These are phyloP conservation scores for Numenius phaeopus DNA, from an alignment of 2,797 vertebrate genomes.

Conservation along the genomic window DNA sequence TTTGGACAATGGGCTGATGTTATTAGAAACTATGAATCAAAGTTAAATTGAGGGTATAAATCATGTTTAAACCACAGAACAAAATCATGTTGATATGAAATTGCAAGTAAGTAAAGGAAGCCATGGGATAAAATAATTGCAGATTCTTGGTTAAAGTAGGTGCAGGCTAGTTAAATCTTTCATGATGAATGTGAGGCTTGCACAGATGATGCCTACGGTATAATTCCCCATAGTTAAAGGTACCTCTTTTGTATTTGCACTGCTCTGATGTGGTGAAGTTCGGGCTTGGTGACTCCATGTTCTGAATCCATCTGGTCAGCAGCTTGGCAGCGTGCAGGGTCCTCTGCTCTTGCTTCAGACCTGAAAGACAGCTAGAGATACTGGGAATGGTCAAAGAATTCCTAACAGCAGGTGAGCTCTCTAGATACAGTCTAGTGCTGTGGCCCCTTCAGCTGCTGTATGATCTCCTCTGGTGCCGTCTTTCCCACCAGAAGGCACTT, in stretches of 20 bases:
- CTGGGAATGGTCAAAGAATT: neutral
- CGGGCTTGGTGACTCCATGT: neutral
- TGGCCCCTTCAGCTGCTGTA: neutral
- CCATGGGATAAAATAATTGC: neutral
- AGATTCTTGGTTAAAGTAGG: neutral
- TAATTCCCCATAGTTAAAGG: neutral
- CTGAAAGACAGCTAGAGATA: neutral
- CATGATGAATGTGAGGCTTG: neutral
- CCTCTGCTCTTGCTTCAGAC: neutral
- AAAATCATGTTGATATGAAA: constrained; percentile 10
- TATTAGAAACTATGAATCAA: constrained; percentile 59
- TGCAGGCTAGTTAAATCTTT: neutral
- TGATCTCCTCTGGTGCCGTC: neutral
- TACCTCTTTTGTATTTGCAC: neutral
- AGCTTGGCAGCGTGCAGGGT: accelerated
- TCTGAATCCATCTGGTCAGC: neutral
- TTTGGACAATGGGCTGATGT: constrained; percentile 39
- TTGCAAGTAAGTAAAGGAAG: neutral
- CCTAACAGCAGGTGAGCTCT: neutral
- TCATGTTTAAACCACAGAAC: constrained; percentile 35
- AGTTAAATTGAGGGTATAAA: constrained; percentile 50
- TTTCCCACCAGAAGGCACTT: neutral
- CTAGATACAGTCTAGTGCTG: neutral
- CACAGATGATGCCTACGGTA: neutral
- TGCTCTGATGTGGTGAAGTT: neutral